Conservation (phyloP, 2,797 vertebrate species). For the Crenuchus spilurus region DNA sequence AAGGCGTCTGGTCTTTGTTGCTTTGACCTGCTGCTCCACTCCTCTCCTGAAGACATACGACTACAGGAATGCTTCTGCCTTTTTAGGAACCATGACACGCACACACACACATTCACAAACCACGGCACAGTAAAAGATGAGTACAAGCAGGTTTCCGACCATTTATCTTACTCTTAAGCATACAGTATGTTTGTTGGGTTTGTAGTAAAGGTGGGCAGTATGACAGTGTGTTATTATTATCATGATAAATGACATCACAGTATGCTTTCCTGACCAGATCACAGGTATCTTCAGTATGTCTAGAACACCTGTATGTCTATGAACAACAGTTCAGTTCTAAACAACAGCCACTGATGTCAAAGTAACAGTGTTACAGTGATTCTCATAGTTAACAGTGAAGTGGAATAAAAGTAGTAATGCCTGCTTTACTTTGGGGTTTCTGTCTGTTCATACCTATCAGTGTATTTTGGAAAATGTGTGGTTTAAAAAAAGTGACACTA, state of each 20-base stretch:
- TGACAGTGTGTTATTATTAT: neutral
- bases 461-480: no score
- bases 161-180: constrained; percentile 11
- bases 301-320: neutral
- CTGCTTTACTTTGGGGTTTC: no score
- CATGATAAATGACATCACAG: neutral
- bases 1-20: constrained; percentile 75
- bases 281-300: neutral
- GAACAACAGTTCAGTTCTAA: neutral
- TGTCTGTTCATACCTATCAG: no score
- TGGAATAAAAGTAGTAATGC: no score
- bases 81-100: constrained; percentile 75
- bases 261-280: neutral
- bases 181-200: neutral
- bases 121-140: constrained; percentile 19
- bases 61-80: constrained; percentile 76
- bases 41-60: constrained; percentile 45
- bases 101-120: constrained; percentile 27
- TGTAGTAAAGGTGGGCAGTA: neutral
- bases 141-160: constrained; percentile 3
- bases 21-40: constrained; percentile 54
- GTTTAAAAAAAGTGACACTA: no score
- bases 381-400: neutral
- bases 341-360: neutral
- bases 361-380: neutral